A percentile compares a stretch with the other conserved stretches of the same genome.
phyloP scores from a whole-genome alignment of 1,140 invertebrate species.

The Sinonovacula constricta region DNA sequence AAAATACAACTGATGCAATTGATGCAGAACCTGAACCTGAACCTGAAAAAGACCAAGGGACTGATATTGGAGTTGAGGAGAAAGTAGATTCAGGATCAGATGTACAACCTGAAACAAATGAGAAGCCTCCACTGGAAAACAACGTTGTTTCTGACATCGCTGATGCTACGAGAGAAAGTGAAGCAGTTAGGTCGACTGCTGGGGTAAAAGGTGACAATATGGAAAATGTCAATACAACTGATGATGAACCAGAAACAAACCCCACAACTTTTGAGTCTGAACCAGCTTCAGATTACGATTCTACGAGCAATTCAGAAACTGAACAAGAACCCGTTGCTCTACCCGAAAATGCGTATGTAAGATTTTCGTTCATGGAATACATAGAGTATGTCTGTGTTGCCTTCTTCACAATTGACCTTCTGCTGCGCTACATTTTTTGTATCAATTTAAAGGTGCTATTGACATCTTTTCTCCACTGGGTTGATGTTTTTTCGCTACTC shows the following conservation, averaged over 20 bases:
- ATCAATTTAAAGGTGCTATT: background rate
- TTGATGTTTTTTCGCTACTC: constrained; percentile 35
- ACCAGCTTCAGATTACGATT: constrained; percentile 64
- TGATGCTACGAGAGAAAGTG: too few species aligned
- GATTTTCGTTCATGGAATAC: constrained; percentile 20
- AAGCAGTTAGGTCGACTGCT: too few species aligned
- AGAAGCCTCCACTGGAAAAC: too few species aligned
- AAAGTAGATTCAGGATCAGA: constrained; percentile 3
- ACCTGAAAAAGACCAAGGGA: constrained; percentile 54
- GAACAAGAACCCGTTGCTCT: constrained; percentile 1
- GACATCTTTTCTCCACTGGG: constrained; percentile 39
- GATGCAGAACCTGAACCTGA: background rate
- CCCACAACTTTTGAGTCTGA: too few species aligned
- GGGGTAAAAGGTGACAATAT: too few species aligned
- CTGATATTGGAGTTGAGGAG: constrained; percentile 38
- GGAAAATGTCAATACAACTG: too few species aligned
- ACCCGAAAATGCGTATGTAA: constrained; percentile 18
- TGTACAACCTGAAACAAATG: background rate
- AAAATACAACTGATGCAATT: too few species aligned
- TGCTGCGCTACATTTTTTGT: constrained; percentile 15
- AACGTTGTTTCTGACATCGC: too few species aligned
- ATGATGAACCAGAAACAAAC: background rate
- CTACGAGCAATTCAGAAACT: constrained; percentile 61
- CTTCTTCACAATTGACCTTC: constrained; percentile 21
- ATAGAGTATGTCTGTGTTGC: constrained; percentile 30